A percentile compares a stretch with the other conserved stretches of the same genome.
Evolutionary conservation across 2,113 vertebrate species (phyloP).

Genomic region (Probosciger aterrimus): DNA sequence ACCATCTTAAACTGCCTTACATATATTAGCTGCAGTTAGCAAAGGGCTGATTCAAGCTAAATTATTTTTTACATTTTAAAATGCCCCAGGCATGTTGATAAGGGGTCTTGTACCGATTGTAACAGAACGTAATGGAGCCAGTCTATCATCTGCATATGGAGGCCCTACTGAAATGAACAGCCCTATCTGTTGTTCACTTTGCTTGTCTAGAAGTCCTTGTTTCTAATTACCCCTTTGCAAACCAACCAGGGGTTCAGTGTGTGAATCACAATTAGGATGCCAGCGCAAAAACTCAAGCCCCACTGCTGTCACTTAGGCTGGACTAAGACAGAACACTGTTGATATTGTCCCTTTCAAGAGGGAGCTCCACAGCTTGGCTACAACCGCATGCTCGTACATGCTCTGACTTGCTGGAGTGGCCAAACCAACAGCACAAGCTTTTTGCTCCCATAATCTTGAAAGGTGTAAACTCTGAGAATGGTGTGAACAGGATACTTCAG

Average conservation of each 20-base stretch:
- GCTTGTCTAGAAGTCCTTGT: not conserved
- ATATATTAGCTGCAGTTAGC: not conserved
- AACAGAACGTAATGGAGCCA: not conserved
- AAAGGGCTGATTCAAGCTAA: not conserved
- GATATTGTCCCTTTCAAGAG: fast-evolving
- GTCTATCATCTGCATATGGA: not conserved
- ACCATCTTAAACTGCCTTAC: not conserved
- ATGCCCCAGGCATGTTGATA: not conserved
- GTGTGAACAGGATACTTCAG: not conserved
- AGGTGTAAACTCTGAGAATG: not conserved
- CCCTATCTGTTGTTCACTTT: not conserved
- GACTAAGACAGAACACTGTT: not conserved
- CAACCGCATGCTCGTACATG: not conserved
- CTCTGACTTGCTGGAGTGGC: not conserved
- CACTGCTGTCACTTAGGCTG: fast-evolving
- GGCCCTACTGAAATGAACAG: not conserved
- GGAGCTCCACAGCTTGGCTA: not conserved
- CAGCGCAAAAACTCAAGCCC: not conserved
- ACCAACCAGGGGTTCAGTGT: not conserved
- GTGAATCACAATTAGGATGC: not conserved
- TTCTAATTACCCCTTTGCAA: not conserved
- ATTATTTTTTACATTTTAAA: not conserved
- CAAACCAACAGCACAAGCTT: not conserved
- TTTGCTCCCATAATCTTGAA: not conserved
- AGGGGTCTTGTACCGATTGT: not conserved